Evolutionary conservation across 2,888 invertebrate genomes (phyloP).

Genomic region (Oscheius myriophilus): DNA sequence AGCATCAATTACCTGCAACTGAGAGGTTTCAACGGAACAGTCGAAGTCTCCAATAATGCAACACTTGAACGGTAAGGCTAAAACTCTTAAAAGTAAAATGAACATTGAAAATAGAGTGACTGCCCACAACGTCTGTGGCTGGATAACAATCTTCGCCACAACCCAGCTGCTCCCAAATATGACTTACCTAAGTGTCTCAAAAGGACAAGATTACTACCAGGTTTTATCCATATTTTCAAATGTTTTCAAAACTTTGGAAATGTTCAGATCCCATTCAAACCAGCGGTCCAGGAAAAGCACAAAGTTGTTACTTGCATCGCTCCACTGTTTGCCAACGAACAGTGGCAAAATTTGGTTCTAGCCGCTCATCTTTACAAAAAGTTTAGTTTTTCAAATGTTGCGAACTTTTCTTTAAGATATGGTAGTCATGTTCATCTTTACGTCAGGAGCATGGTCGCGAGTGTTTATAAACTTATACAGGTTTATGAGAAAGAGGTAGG

Average conservation of each 20-base stretch:
- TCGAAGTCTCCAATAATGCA: too few relatives aligned
- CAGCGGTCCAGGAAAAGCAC: constrained; percentile 25
- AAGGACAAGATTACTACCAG: background rate
- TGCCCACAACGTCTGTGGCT: constrained; percentile 1
- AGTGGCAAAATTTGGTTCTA: constrained; percentile 44
- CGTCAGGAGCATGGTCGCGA: constrained; percentile 39
- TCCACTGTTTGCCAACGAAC: constrained; percentile 47
- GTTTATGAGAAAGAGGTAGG: constrained; percentile 29
- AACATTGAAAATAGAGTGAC: background rate
- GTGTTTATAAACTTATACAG: constrained; percentile 8
- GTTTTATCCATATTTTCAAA: background rate
- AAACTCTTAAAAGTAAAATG: too few relatives aligned
- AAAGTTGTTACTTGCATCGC: constrained; percentile 50
- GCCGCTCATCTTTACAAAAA: constrained; percentile 43
- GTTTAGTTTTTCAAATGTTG: constrained; percentile 7
- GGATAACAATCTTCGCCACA: constrained; percentile 5
- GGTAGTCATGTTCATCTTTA: constrained; percentile 47
- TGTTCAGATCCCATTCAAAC: constrained; percentile 42
- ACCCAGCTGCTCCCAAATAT: background rate
- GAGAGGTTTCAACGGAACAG: too few relatives aligned
- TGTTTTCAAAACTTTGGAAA: background rate
- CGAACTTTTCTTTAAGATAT: constrained; percentile 29
- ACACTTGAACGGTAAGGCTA: too few relatives aligned
- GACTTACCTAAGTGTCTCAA: background rate
- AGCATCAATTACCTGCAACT: background rate